Conservation (phyloP, 2,888 invertebrate genomes). For the Dendrolimus houi region DNA sequence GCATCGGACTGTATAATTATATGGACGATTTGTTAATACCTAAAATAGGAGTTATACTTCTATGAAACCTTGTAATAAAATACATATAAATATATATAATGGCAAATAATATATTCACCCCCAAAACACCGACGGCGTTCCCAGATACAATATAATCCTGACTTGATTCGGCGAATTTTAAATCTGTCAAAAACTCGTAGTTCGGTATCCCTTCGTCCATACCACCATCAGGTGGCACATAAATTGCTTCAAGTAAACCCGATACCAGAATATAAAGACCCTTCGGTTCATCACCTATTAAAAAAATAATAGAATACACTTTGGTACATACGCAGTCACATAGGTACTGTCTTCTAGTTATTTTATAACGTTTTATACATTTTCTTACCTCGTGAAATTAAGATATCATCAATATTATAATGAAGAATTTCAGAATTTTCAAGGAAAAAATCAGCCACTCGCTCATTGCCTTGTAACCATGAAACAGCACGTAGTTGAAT, state of each 20-base stretch:
- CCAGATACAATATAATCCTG: slow-evolving; percentile 78
- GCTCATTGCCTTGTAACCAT: slow-evolving; percentile 61
- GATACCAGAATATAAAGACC: slow-evolving; percentile 59
- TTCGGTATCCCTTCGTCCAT: slow-evolving; percentile 70
- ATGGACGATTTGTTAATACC: slow-evolving; percentile 71
- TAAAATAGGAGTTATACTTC: slow-evolving; percentile 11
- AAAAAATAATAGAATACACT: neutral
- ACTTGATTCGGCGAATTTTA: slow-evolving; percentile 59
- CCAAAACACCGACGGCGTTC: slow-evolving; percentile 77
- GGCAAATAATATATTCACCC: slow-evolving; percentile 35
- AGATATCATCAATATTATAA: slow-evolving; percentile 52
- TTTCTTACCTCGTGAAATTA: slow-evolving; percentile 51
- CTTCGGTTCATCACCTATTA: slow-evolving; percentile 53
- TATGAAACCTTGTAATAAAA: too few species aligned
- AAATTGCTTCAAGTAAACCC: slow-evolving; percentile 55
- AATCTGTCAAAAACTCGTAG: slow-evolving; percentile 67
- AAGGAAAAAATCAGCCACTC: slow-evolving; percentile 58
- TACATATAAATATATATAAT: neutral
- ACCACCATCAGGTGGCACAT: slow-evolving; percentile 51
- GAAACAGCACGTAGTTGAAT: slow-evolving; percentile 59
- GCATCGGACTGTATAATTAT: slow-evolving; percentile 74
- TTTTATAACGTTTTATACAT: too few species aligned
- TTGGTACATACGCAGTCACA: too few species aligned
- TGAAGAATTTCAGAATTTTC: slow-evolving; percentile 60
- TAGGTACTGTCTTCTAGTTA: too few species aligned